Evolutionary conservation across 2,888 invertebrate species (phyloP), one percentile per base, ranked within the genome.

Genomic region (Himalopsyche kuldschensis): DNA sequence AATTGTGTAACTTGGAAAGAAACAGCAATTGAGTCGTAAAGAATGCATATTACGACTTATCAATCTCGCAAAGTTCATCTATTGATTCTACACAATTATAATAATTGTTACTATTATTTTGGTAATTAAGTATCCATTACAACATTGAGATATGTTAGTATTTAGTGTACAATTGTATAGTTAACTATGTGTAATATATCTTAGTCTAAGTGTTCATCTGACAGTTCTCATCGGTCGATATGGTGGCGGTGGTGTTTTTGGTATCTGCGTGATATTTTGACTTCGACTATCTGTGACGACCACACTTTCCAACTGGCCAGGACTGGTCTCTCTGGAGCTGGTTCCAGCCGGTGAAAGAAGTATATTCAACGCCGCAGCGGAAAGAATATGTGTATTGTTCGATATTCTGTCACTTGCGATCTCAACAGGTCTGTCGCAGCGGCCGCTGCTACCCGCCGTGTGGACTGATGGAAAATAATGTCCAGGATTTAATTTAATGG

Each of bases 401-500:
- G 76, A 55, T 47, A 63, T 80, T 55, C 82, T 79, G 27, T 63
- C 79, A 20, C 31, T 78, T 30, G 78, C 30, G 11, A 78, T 83
- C n/a, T 30, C 47, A 79, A 46, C 35, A n/a, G 82, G 75, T 75
- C 55, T 80, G n/a, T 48, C 81, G 27, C 32, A 75, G 32, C 69
- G 55, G 77, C 55, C 46, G 63, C 82, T 83, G 87, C 90, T 90
- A 88, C 82, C 80, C 27, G 84, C 80, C 20, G 79, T 48, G 81
- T 90, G 90, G 20, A 89, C 88, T 81, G 90, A 89, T 5, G 90
- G 90, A 82, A 92, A 89, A 84, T 94, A 89, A 69, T 93, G 90
- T 86, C 92, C 91, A 24, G 95, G 94, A 90, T 93, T 93, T 85
- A 95, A 90, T 89, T 94, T 94, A 88, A 95, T 94, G 77, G 95